Evolutionary conservation across 2,888 invertebrate species (phyloP).

Genomic region (Hirtodrosophila confusa): DNA sequence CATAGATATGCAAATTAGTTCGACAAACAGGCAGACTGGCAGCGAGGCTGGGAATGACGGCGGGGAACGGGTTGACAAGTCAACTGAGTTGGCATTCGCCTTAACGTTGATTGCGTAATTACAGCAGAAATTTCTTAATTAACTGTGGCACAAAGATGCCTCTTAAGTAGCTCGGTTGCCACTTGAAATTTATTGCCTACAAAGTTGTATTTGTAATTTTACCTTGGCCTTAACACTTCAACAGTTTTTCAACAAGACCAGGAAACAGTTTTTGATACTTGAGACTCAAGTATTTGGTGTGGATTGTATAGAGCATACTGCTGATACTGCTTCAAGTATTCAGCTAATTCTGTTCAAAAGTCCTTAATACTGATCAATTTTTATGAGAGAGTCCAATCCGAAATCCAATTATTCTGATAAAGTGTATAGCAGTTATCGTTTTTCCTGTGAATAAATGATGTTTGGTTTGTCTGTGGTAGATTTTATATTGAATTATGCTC

Average conservation of each 20-base stretch:
- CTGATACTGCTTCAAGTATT: conserved; percentile 1
- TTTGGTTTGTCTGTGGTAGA: too few species aligned
- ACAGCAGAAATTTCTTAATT: conserved; percentile 74
- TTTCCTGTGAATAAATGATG: too few species aligned
- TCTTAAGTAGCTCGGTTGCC: conserved; percentile 55
- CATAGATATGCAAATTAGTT: conserved; percentile 66
- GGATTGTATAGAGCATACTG: conserved; percentile 14
- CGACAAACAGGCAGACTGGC: background rate
- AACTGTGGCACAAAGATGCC: conserved; percentile 57
- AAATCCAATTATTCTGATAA: too few species aligned
- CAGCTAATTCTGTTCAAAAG: background rate
- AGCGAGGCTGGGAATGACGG: background rate
- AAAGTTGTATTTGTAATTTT: conserved; percentile 22
- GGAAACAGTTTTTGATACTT: conserved; percentile 21
- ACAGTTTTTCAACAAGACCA: conserved; percentile 15
- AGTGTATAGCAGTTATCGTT: too few species aligned
- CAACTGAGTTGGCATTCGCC: conserved; percentile 42
- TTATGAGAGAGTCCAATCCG: too few species aligned
- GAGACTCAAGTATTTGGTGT: conserved; percentile 14
- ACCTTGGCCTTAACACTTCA: conserved; percentile 54
- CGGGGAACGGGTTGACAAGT: conserved; percentile 48
- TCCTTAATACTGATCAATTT: too few species aligned
- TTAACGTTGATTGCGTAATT: conserved; percentile 71
- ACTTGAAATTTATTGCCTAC: conserved; percentile 56
- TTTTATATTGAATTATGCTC: too few species aligned